Base-by-base conservation (phyloP, 2,888 invertebrate species). In the Tetramorium bicarinatum region DNA sequence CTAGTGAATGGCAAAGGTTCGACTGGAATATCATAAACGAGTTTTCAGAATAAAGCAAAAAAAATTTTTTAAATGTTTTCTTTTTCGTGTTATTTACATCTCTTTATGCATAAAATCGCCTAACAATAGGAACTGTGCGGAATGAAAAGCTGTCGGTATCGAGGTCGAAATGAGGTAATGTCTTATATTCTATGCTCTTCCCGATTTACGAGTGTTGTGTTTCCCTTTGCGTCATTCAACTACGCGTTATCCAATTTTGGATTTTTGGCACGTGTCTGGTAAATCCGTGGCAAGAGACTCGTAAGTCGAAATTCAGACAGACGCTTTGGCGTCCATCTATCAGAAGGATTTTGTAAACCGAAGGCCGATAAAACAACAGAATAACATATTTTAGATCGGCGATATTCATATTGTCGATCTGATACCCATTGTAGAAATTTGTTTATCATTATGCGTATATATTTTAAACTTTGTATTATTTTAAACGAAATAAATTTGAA, bases 221-320 rank as follows among this genome's bases (percentile, higher is more conserved):
- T 80, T 79, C 8, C 13, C 44, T 59, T 25, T 79, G 59, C 79
- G 71, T 79, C 79, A 79, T n/a, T 71, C 8, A 71, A 79, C 56
- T 79, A 59, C 79, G 72, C 34, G 38, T 80, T 80, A 80, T 61
- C 72, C 72, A 80, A 80, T 80, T 71, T 80, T 80, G 79, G 72
- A 38, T 71, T 80, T 71, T 80, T 80, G 79, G 72, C 79, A 79
- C 69, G 11, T 59, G 47, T 18, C 47, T 59, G 7, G 56, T 61
- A 71, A 80, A 80, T 54, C 25, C 13, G 47, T 71, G 47, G 72
- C 72, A 80, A 79, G 59, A 61, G 21, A 47, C 47, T 71, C 47
- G 59, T 59, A 80, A 80, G 47, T 80, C 34, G 59, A 79, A 79
- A 79, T 79, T 56, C 56, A n/a, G 34, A 69, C 18, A 47, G 56